Base-by-base conservation (phyloP, 2,888 invertebrate genomes). In the Rhodophaea formosa region DNA sequence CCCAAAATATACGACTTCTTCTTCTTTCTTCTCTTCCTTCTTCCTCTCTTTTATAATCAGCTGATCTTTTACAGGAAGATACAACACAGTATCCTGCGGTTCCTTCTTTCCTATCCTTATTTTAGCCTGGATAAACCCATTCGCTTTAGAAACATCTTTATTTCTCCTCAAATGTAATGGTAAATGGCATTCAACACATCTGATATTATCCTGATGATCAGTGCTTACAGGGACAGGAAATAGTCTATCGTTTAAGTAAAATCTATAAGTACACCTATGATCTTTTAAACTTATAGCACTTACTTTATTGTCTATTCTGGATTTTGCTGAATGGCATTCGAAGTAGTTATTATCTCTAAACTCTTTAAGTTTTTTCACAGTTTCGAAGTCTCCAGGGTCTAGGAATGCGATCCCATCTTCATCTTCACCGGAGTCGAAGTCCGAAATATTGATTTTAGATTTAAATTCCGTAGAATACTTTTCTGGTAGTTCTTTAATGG, bases 311-410 rank as follows among this genome's bases (percentile, higher is more conserved):
- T 76, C 75, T 0, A 86, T 66, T 57, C 86, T 80, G 8, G 82
- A 82, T 70, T 75, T 84, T 1, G 88, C 87, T 0, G 93, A 93
- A 68, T 93, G 93, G n/a, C 93, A 93, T 64, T 94, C 93, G 60
- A 93, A 94, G 68, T 92, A 94, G 68, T 94, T 92, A 7, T 92
- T 81, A 1, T 88, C 79, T 12, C 94, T 84, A 64, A 93, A 94
- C 64, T 88, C 82, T 60, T 84, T 87, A n/a, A 91, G 55, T 6
- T 75, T 67, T 29, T 74, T 63, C 0, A 86, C 70, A 17, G 67
- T 80, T 0, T 79, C 69, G 0, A 65, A 58, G 49, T 72, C 75
- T 8, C 77, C 72, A 29, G 68, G 60, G 16, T 86, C 75, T 17
- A 76, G 53, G 45, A 66, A 70, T 7, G 70, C 69, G 12, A 70